Evolutionary conservation across 1,140 invertebrate species (phyloP), one percentile per base, ranked within the genome.

Genomic region (Rhyzopertha dominica): DNA sequence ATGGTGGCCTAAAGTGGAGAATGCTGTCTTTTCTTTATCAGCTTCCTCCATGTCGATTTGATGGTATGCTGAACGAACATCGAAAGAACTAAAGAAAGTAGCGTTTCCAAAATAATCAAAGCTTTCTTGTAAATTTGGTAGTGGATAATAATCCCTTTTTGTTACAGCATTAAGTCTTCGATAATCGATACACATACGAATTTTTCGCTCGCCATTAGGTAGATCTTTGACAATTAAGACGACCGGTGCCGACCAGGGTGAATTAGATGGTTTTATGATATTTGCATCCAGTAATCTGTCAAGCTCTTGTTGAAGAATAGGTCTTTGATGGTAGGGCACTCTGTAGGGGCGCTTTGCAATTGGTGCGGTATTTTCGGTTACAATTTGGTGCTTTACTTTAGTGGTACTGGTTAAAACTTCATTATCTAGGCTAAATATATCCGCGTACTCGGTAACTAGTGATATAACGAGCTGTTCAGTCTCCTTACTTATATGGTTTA

Each of bases 171-270:
- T 41, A 8, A 41, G 39, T 10, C 25, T 12, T 18, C 39, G 19
- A 26, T 41, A 41, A 41, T 41, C 39, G 20, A 41, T 41, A 29
- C 26, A 41, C 39, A 41, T 41, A 14, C 39, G 14, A 4, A 41
- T 22, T 28, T 40, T 40, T 40, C 28, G 22, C 28, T 40, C 24
- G 7, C 39, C 26, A 20, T 29, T 30, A 5, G 39, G 39, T 30
- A 29, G 31, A 13, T 28, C 31, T 41, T 29, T 30, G 8, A 29
- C 23, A 12, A 42, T 20, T 18, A 42, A 19, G 8, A 42, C 40
- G 10, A 31, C 40, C n/a, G 40, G 40, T 19, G 40, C 40, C 5
- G 40, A 30, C 26, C 26, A 42, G 9, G 40, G 25, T 20, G 28
- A 31, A 18, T n/a, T 31, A n/a, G 40, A 42, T 9, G 40, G 40